These are phyloP conservation scores for Scelioninae gen. 2 DNA, from an alignment of 2,888 invertebrate genomes.

Conservation along the genomic window DNA sequence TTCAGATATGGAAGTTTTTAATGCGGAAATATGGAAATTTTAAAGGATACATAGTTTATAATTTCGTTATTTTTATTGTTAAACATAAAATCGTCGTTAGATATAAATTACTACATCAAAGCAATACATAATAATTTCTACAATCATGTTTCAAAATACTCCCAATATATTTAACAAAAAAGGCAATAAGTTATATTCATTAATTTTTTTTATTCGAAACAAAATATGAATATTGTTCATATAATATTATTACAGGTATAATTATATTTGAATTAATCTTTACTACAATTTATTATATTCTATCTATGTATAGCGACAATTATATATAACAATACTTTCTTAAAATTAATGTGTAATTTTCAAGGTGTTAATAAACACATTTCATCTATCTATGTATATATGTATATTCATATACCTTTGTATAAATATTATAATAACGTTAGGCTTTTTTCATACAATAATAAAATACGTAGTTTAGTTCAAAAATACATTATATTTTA, in stretches of 20 bases:
- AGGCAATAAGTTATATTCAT: background rate
- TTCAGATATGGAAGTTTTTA: no score
- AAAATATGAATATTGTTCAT: conserved; percentile 45
- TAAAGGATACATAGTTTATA: no score
- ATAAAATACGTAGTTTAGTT: conserved; percentile 60
- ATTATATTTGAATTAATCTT: conserved; percentile 32
- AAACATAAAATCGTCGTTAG: no score
- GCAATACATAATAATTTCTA: no score
- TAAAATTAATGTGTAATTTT: conserved; percentile 58
- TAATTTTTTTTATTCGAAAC: conserved; percentile 42
- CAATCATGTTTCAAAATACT: no score
- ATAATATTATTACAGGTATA: conserved; percentile 46
- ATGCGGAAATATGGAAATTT: no score
- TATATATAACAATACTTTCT: conserved; percentile 55
- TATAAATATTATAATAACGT: conserved; percentile 59
- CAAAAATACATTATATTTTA: conserved; percentile 64
- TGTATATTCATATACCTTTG: conserved; percentile 16
- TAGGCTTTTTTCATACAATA: conserved; percentile 40
- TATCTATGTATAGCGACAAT: conserved; percentile 46
- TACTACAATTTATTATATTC: conserved; percentile 45
- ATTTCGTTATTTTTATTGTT: no score
- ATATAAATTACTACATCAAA: no score
- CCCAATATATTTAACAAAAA: background rate
- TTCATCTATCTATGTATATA: conserved; percentile 60
- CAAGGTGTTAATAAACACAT: conserved; percentile 63